Base-by-base conservation (phyloP, 2,888 invertebrate genomes). In the Erebia aethiops region DNA sequence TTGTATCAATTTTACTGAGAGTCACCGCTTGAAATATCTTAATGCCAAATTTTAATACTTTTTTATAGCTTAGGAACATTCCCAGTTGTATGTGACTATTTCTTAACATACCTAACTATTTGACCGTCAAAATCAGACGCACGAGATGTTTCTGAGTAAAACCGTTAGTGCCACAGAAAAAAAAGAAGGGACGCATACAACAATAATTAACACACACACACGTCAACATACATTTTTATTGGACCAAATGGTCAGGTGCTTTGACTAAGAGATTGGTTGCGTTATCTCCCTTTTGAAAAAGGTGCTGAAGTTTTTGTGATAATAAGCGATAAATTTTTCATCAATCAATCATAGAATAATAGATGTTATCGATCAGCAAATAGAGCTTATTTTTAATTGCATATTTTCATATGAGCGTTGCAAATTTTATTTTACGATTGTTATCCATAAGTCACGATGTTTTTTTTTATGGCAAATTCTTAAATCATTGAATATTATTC, bases 391-490 rank as follows among this genome's bases (percentile, higher is more conserved):
- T 54, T 54, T 54, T 41, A 14, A 41, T 65, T 16, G 13, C 46
- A 46, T 51, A 54, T 10, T 16, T 52, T 52, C n/a, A 7, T 46
- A 21, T 21, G 5, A 46, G 43, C 65, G 56, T 66, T 66, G 56
- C 56, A 21, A 66, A 66, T 66, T 56, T 56, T 62, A 62, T 62
- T 46, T 66, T 66, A 56, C 35, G 54, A 54, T 21, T 13, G 66
- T 66, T 64, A 66, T 43, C 43, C 14, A 21, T 62, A 57, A 57
- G 56, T 66, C 66, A 66, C 66, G 66, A 46, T 18, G 46, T 57
- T 57, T 52, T 57, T 57, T 52, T 64, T 65, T 54, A 43, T 21
- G 5, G 16, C n/a, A n/a, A n/a, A 41, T 16, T 65, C 41, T 41
- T 16, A 41, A 52, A 52, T 54, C 41, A 65, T 49, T 11, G 61